Evolutionary conservation across 53 echinoderm and acorn worm species (phyloP).

Genomic region (Patiria pectinifera): DNA sequence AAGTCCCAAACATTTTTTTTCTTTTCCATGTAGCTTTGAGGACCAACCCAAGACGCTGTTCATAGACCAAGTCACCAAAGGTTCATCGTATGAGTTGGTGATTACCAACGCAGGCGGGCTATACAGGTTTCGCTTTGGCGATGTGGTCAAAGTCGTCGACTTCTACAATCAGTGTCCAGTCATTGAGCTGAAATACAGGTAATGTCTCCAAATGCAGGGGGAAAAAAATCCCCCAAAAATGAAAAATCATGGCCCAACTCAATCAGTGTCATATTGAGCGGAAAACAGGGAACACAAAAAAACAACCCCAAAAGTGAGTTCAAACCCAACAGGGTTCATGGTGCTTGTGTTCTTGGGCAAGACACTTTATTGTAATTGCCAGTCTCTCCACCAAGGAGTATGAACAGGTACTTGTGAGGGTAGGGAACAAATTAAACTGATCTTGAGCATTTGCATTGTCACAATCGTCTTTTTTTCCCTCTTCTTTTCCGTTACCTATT

Average conservation of each 20-base stretch:
- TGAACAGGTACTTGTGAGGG: too few relatives aligned
- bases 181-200: conserved; percentile 87
- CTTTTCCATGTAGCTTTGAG: conserved; percentile 60
- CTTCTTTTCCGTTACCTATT: too few relatives aligned
- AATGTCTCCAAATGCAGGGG: background rate
- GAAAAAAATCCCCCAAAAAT: too few relatives aligned
- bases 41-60: conserved; percentile 84
- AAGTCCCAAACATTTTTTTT: background rate
- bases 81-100: conserved; percentile 83
- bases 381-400: too few relatives aligned
- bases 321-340: too few relatives aligned
- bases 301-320: background rate
- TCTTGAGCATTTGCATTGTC: too few relatives aligned
- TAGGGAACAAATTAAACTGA: too few relatives aligned
- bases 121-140: conserved; percentile 91
- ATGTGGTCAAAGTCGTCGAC: conserved; percentile 86
- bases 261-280: too few relatives aligned
- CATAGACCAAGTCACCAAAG: conserved; percentile 80
- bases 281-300: background rate
- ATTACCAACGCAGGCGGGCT: conserved; percentile 89
- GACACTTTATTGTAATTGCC: too few relatives aligned
- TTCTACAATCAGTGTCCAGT: conserved; percentile 88
- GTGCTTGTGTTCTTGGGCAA: too few relatives aligned
- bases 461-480: too few relatives aligned
- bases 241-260: background rate